Percentiles rank a stretch among this genome's conserved stretches.
These are phyloP conservation scores for Exocentrus adspersus DNA, from an alignment of 2,888 invertebrate genomes.

Conservation along the genomic window DNA sequence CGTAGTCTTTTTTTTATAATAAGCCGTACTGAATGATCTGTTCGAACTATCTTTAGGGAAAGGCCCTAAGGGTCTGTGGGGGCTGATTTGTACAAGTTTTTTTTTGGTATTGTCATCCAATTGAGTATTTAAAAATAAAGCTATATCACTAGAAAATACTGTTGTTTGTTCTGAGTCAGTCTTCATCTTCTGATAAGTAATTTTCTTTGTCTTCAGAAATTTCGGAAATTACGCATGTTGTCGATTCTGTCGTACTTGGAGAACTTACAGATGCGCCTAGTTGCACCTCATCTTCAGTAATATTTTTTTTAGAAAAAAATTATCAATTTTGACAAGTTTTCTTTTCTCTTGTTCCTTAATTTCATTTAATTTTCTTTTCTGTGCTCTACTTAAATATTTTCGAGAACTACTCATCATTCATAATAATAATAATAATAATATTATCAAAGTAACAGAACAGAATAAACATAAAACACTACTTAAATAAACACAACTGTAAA, in stretches of 20 bases:
- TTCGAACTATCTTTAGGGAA: not conserved
- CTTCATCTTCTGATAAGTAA: not conserved
- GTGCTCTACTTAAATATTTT: not conserved
- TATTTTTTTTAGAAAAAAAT: too few relatives aligned
- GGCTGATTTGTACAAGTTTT: not conserved
- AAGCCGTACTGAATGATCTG: not conserved
- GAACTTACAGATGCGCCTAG: not conserved
- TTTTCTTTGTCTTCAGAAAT: not conserved
- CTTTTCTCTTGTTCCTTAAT: not conserved
- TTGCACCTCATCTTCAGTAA: not conserved
- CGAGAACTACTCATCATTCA: not conserved
- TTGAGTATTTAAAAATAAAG: not conserved
- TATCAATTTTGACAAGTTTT: not conserved
- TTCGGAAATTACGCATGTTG: too few relatives aligned
- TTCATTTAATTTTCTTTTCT: not conserved
- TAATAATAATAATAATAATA: not conserved
- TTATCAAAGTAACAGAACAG: not conserved
- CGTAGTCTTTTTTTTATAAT: too few relatives aligned
- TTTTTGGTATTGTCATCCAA: not conserved
- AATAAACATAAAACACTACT: not conserved
- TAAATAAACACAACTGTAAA: too few relatives aligned
- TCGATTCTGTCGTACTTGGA: not conserved
- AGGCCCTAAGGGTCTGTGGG: not conserved
- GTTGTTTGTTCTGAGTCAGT: not conserved
- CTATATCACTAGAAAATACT: not conserved